Percentiles rank a stretch among this genome's conserved stretches.
Evolutionary conservation across 2,113 vertebrate species (phyloP).

Genomic region (Cephalopterus ornatus): DNA sequence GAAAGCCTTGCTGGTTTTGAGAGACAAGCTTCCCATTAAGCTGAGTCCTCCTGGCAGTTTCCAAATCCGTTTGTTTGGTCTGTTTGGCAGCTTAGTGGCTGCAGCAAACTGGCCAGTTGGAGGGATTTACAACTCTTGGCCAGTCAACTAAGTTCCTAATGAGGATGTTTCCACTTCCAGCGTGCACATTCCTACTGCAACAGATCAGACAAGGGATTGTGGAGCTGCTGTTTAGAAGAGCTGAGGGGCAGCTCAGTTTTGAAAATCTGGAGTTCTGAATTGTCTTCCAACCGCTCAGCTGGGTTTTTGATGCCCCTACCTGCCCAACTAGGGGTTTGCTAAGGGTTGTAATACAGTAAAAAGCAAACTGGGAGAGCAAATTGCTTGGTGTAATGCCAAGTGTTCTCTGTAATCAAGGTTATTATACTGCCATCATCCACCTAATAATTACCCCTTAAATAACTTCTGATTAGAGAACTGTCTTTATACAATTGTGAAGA

Average conservation of each 20-base stretch:
- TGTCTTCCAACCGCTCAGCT: not conserved
- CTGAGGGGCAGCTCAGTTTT: not conserved
- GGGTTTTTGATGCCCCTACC: not conserved
- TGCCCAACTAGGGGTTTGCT: not conserved
- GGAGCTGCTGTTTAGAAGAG: not conserved
- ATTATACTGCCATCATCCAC: not conserved
- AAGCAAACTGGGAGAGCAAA: not conserved
- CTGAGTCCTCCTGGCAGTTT: not conserved
- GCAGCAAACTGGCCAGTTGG: conserved; percentile 16
- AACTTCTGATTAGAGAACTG: not conserved
- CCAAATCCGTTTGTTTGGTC: conserved; percentile 13
- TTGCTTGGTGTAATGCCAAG: not conserved
- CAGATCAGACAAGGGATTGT: not conserved
- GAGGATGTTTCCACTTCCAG: not conserved
- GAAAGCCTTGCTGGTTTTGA: not conserved
- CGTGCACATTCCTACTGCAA: not conserved
- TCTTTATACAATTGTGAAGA: not conserved
- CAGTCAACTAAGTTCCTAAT: conserved; percentile 13
- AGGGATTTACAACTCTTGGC: conserved; percentile 32
- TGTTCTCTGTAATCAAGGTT: not conserved
- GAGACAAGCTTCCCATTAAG: not conserved
- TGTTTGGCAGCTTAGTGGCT: conserved; percentile 25
- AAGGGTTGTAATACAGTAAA: not conserved
- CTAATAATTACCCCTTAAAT: not conserved
- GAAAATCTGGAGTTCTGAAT: not conserved